phyloP scores from a whole-genome alignment of 2,888 invertebrate genomes.

The Rapana venosa region DNA sequence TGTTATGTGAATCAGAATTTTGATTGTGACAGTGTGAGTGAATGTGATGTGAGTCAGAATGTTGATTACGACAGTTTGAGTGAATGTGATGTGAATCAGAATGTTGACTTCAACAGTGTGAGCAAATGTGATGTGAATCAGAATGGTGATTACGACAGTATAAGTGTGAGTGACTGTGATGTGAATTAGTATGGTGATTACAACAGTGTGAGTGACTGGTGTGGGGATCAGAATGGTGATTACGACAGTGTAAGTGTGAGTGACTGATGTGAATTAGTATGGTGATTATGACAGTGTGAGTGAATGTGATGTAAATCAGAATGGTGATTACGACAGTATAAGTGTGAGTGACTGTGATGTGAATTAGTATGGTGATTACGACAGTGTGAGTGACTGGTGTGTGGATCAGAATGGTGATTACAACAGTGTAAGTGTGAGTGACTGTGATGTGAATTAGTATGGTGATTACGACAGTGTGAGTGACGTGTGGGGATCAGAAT shows the following conservation, averaged over 20 bases:
- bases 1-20: not conserved
- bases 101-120: too few species aligned
- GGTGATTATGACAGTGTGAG: not conserved
- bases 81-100: too few species aligned
- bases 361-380: too few species aligned
- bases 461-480: not conserved
- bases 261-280: not conserved
- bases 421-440: not conserved
- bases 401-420: not conserved
- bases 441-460: not conserved
- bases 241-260: constrained; percentile 18
- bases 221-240: not conserved
- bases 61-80: too few species aligned
- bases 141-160: not conserved
- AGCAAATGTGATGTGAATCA: not conserved
- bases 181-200: not conserved
- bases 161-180: not conserved
- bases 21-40: too few species aligned
- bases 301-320: not conserved
- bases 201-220: too few species aligned
- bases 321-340: too few species aligned
- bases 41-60: too few species aligned
- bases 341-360: too few species aligned
- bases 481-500: not conserved
- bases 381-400: too few species aligned